These are phyloP conservation scores for Carposina sasakii DNA, from an alignment of 1,140 invertebrate species.

Conservation along the genomic window DNA sequence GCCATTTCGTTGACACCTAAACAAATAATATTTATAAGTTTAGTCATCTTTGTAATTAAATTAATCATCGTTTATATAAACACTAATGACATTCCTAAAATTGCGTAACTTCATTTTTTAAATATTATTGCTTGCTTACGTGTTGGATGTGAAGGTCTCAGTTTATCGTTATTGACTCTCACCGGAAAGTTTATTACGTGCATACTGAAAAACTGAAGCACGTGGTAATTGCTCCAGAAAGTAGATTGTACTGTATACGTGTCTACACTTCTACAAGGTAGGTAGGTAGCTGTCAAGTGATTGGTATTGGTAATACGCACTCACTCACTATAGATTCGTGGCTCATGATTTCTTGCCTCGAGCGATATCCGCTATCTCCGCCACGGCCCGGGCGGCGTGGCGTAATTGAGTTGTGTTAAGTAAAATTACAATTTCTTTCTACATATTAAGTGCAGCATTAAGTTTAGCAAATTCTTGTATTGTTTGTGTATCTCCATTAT, in stretches of 20 bases:
- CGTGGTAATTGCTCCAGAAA: slow-evolving; percentile 39
- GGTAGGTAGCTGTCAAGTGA: slow-evolving; percentile 36
- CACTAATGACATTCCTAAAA: slow-evolving; percentile 42
- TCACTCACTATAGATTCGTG: slow-evolving; percentile 14
- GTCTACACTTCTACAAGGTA: too few species aligned
- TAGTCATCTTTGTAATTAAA: too few species aligned
- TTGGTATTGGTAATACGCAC: slow-evolving; percentile 12
- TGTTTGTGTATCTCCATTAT: too few species aligned
- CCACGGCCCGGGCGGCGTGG: slow-evolving; percentile 1
- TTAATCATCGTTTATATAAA: too few species aligned
- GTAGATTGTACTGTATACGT: slow-evolving; percentile 17
- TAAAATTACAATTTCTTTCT: too few species aligned
- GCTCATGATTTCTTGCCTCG: slow-evolving; percentile 20
- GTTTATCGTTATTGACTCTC: slow-evolving; percentile 63
- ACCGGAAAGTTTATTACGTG: slow-evolving; percentile 41
- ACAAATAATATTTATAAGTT: slow-evolving; percentile 24
- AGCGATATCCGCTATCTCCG: slow-evolving; percentile 10
- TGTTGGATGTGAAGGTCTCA: slow-evolving; percentile 67
- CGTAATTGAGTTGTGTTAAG: too few species aligned
- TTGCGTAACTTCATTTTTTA: slow-evolving; percentile 69
- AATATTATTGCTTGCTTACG: slow-evolving; percentile 66
- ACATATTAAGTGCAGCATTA: too few species aligned
- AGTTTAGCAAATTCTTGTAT: too few species aligned
- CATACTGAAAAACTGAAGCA: slow-evolving; percentile 34
- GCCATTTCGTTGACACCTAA: slow-evolving; percentile 17